Percentiles rank a stretch among this genome's conserved stretches.
Evolutionary conservation across 2,888 invertebrate species (phyloP).

Genomic region (Drosophila infuscata): DNA sequence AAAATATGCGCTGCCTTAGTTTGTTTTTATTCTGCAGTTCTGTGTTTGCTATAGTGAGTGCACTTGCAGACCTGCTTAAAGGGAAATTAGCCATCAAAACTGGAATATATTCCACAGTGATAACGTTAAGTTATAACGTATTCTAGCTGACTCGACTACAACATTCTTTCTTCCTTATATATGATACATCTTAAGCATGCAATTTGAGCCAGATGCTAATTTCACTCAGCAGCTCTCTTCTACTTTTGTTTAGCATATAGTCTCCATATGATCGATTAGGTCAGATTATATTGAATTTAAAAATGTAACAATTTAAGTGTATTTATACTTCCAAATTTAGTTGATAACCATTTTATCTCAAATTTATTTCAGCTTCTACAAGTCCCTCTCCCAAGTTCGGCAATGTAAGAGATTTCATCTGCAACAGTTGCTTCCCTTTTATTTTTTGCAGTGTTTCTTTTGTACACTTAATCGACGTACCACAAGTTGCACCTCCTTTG

Average conservation of each 20-base stretch:
- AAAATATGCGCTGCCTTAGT: too few relatives aligned
- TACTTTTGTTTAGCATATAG: not conserved
- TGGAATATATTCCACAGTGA: too few relatives aligned
- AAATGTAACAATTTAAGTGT: not conserved
- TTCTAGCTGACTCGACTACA: too few relatives aligned
- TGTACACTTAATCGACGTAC: conserved; percentile 29
- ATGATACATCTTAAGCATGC: too few relatives aligned
- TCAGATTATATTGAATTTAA: not conserved
- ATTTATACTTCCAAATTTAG: not conserved
- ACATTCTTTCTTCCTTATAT: too few relatives aligned
- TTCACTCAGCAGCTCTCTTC: not conserved
- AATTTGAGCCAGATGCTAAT: not conserved
- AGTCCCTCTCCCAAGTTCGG: not conserved
- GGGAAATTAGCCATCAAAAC: too few relatives aligned
- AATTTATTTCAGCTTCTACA: not conserved
- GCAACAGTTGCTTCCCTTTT: conserved; percentile 11
- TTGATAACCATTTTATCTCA: not conserved
- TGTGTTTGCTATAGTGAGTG: too few relatives aligned
- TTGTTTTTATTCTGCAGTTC: too few relatives aligned
- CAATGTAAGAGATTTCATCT: not conserved
- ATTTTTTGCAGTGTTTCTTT: not conserved
- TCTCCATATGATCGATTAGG: not conserved
- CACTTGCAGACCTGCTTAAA: too few relatives aligned
- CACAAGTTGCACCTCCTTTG: conserved; percentile 31
- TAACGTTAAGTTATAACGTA: too few relatives aligned